Conservation (phyloP, 1,140 invertebrate genomes). For the Mya arenaria region DNA sequence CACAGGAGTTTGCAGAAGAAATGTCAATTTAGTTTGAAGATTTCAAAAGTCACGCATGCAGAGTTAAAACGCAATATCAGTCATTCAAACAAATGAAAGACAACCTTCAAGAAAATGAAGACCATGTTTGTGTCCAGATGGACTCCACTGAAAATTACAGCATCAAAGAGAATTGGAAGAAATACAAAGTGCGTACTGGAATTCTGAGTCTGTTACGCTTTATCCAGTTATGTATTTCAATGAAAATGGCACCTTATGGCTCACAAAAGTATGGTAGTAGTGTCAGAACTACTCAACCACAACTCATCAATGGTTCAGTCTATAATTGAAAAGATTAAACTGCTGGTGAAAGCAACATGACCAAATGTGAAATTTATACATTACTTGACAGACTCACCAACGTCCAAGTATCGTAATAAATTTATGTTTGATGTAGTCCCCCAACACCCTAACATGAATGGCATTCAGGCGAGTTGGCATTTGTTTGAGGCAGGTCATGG, state of each 20-base stretch:
- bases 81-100: slow-evolving; percentile 47
- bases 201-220: background rate
- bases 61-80: slow-evolving; percentile 33
- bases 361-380: slow-evolving; percentile 43
- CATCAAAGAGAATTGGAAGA: slow-evolving; percentile 42
- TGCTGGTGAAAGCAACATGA: background rate
- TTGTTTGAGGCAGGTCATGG: slow-evolving; percentile 32
- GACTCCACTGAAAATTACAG: slow-evolving; percentile 58
- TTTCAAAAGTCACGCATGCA: slow-evolving; percentile 30
- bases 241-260: background rate
- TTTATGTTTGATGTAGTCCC: slow-evolving; percentile 10
- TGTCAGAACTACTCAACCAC: slow-evolving; percentile 18
- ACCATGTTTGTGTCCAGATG: slow-evolving; percentile 43
- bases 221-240: background rate
- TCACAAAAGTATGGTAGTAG: slow-evolving; percentile 47
- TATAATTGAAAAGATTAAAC: background rate
- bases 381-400: slow-evolving; percentile 54
- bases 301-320: background rate
- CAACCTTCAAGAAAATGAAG: slow-evolving; percentile 19
- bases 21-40: background rate
- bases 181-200: slow-evolving; percentile 28
- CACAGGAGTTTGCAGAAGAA: slow-evolving; percentile 8
- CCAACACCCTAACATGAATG: background rate
- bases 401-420: slow-evolving; percentile 30
- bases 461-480: slow-evolving; percentile 24